phyloP scores from a whole-genome alignment of 1,140 invertebrate genomes.

The Papilio machaon region DNA sequence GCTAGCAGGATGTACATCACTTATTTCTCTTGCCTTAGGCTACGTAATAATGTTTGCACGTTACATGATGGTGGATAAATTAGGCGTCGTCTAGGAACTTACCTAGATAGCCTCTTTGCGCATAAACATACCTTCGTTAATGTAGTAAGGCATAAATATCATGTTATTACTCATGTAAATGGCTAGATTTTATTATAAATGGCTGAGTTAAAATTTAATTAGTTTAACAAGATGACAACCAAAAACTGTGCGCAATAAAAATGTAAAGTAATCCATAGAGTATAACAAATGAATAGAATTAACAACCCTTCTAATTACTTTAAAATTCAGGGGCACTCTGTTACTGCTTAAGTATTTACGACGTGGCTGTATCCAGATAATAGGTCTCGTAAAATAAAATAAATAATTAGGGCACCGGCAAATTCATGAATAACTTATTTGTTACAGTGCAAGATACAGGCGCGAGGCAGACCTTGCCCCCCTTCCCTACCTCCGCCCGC shows the following conservation, averaged over 20 bases:
- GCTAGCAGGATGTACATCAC: background rate
- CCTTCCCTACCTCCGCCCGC: constrained; percentile 37
- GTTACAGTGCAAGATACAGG: constrained; percentile 54
- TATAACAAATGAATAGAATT: constrained; percentile 45
- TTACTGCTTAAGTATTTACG: constrained; percentile 68
- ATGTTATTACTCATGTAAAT: background rate
- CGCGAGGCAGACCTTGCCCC: constrained; percentile 36
- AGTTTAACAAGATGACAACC: background rate
- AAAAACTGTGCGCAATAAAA: constrained; percentile 32
- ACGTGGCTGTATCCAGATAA: constrained; percentile 66
- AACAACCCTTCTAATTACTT: constrained; percentile 59
- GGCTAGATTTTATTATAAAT: no score
- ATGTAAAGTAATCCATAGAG: constrained; percentile 44
- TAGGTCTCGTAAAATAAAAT: constrained; percentile 77
- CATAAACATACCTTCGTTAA: background rate
- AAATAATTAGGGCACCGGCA: constrained; percentile 71
- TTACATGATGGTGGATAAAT: background rate
- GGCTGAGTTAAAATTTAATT: background rate
- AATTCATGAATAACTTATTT: constrained; percentile 78
- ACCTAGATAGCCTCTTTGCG: background rate
- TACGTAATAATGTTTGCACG: constrained; percentile 14
- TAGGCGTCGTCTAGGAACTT: background rate
- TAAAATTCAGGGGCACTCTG: constrained; percentile 62
- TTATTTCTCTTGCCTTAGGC: background rate
- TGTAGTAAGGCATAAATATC: background rate